Percentiles rank a stretch among this genome's conserved stretches.
Conservation (phyloP, 2,113 vertebrate species). For the Corythornis vintsioides region DNA sequence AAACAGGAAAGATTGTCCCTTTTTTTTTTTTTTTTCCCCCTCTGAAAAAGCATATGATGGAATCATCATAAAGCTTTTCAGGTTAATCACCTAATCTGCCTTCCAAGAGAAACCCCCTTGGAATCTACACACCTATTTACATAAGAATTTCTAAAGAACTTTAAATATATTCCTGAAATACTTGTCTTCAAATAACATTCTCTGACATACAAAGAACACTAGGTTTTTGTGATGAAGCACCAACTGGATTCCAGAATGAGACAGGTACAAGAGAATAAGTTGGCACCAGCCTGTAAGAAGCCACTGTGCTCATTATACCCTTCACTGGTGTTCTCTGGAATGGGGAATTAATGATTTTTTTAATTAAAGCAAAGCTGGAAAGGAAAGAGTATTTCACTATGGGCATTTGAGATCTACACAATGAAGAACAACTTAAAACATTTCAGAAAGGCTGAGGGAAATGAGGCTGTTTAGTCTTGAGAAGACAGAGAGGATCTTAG, state of each 20-base stretch:
- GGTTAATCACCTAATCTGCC: conserved; percentile 30
- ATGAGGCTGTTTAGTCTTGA: no score
- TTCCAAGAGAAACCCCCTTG: conserved; percentile 24
- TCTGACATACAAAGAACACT: background rate
- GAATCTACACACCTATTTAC: background rate
- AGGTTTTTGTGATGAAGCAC: background rate
- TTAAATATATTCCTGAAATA: conserved; percentile 9
- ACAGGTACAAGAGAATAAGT: background rate
- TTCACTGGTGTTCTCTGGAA: background rate
- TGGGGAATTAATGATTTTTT: background rate
- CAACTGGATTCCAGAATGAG: background rate
- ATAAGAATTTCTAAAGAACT: background rate
- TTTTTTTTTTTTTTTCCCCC: background rate
- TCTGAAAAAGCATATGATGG: background rate
- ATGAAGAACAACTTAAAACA: background rate
- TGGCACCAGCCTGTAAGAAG: background rate
- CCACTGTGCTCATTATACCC: background rate
- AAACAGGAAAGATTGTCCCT: background rate
- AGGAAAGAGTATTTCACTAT: background rate
- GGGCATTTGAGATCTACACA: background rate
- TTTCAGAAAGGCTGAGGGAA: no score
- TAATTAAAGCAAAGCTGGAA: background rate
- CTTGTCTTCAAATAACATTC: background rate
- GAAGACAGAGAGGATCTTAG: no score
- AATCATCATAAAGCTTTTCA: conserved; percentile 18